Evolutionary conservation across 2,888 invertebrate species (phyloP), one percentile per base, ranked within the genome.

Genomic region (Drosophila infuscata): DNA sequence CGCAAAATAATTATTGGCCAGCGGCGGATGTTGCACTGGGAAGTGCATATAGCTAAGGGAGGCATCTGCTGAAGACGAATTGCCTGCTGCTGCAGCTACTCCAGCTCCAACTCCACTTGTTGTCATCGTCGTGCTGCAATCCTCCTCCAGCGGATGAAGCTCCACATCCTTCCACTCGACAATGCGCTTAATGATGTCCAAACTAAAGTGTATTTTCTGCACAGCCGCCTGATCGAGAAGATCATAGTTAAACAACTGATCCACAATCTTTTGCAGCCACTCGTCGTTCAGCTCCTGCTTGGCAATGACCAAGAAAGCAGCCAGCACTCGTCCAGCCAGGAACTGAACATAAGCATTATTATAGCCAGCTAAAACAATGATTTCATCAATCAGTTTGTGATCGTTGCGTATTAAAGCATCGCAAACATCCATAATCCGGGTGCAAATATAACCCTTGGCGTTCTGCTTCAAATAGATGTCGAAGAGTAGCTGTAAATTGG

Each of bases 81-180:
- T 51, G 17, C 30, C 30, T 11, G 30, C 6, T 17, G 17, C 8
- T 60, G 62, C 8, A 53, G 25, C n/a, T 25, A 53, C 53, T 46
- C 46, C 57, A 46, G 20, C 46, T 20, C 46, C 25, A 46, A 25
- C 46, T 46, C 11, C 51, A 36, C 25, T 25, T 29, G 29, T 53
- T 43, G 63, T 33, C 58, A 67, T 17, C 12, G 67, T 56, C 43
- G 68, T 35, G n/a, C 69, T 57, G 12, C 74, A 77, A 15, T 94
- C 94, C 71, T 97, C 97, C 90, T 97, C 97, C 46, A 97, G 92
- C 0, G 97, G 96, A 94, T 97, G 97, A 83, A 95, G 95, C 91
- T 96, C 96, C 35, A 96, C 94, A 93, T 98, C 97, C 90, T 97
- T 97, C 96, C 97, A 97, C 91, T 98, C 97, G 0, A 98, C 96